These are phyloP conservation scores for Congeria kusceri DNA, from an alignment of 2,888 invertebrate genomes.

Conservation along the genomic window DNA sequence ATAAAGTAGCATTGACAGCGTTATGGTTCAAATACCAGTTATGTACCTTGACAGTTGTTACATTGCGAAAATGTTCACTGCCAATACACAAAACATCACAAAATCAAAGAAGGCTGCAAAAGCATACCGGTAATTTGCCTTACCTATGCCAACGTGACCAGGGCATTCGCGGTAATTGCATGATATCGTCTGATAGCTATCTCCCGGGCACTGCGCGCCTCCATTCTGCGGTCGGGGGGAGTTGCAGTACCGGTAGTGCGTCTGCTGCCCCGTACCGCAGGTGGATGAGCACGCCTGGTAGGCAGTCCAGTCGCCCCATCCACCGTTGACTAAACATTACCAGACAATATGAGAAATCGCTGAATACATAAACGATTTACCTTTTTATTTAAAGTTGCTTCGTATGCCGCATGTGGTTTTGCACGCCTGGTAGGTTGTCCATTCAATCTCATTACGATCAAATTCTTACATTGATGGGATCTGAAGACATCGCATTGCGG, in stretches of 20 bases:
- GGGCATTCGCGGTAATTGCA: constrained; percentile 15
- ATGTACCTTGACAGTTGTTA: no score
- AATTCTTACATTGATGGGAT: no score
- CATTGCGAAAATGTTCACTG: no score
- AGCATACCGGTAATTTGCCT: not conserved
- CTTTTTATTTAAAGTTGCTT: no score
- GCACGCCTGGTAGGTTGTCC: not conserved
- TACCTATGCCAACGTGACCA: constrained; percentile 26
- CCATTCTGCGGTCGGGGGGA: constrained; percentile 46
- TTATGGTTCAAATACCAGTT: no score
- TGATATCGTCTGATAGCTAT: constrained; percentile 12
- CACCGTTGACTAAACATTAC: constrained; percentile 29
- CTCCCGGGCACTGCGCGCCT: constrained; percentile 30
- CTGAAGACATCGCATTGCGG: no score
- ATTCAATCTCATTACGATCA: no score
- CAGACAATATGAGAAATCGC: no score
- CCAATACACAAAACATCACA: no score
- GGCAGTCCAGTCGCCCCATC: constrained; percentile 49
- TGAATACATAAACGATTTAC: no score
- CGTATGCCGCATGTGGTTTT: not conserved
- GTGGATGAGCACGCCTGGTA: constrained; percentile 45
- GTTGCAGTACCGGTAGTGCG: constrained; percentile 42
- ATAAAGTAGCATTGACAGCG: no score
- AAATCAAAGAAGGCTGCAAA: no score
- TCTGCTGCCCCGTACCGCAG: constrained; percentile 43